phyloP scores from a whole-genome alignment of 2,888 invertebrate genomes.

The Metalampra italica region DNA sequence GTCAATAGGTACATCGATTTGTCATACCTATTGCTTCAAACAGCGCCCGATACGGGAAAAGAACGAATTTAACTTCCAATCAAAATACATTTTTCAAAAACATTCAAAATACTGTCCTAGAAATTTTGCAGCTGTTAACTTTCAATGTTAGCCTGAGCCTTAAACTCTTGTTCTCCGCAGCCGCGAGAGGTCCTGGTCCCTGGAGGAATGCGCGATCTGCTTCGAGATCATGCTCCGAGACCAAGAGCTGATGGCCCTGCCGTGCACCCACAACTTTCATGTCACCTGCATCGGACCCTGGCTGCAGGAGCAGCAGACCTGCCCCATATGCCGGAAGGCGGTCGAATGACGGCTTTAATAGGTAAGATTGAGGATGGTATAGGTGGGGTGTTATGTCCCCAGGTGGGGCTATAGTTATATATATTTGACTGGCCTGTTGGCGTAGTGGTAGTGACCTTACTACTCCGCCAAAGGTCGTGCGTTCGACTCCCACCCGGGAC shows the following conservation, averaged over 20 bases:
- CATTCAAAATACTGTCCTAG: no score
- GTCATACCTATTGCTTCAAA: no score
- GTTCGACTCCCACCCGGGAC: no score
- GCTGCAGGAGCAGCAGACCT: constrained; percentile 61
- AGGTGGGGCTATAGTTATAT: neutral
- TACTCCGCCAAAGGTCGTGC: no score
- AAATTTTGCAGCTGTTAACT: no score
- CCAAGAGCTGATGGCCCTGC: constrained; percentile 47
- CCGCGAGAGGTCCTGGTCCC: constrained; percentile 55
- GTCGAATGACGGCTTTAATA: constrained; percentile 27
- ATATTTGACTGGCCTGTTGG: no score
- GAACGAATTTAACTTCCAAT: no score
- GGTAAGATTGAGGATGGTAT: neutral
- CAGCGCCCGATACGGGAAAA: no score
- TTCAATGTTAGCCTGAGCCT: no score
- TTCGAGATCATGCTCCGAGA: constrained; percentile 57
- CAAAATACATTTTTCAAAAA: no score
- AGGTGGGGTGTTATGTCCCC: neutral
- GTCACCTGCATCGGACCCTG: constrained; percentile 59
- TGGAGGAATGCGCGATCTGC: constrained; percentile 67
- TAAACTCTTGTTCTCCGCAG: constrained; percentile 32
- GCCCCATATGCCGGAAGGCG: constrained; percentile 62
- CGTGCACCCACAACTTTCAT: constrained; percentile 67
- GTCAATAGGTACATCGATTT: no score
- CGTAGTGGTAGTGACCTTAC: no score